Evolutionary conservation across 1,140 invertebrate species (phyloP).

Genomic region (Papilio xuthus): DNA sequence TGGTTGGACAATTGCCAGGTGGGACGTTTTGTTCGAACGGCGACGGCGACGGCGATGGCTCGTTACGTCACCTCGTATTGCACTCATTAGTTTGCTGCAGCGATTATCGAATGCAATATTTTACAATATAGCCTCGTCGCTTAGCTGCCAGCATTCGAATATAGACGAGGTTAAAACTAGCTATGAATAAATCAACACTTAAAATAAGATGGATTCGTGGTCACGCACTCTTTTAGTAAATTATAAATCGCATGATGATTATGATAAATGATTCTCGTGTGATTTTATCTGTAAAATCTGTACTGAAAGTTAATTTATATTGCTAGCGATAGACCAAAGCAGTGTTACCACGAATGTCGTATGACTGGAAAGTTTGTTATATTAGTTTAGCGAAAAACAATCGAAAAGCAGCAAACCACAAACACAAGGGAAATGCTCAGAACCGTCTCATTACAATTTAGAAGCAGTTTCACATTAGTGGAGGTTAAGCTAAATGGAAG

Average conservation of each 20-base stretch:
- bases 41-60: not conserved
- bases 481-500: not conserved
- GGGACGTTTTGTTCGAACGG: constrained; percentile 18
- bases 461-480: not conserved
- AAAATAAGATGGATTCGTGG: too few relatives aligned
- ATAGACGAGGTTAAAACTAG: not conserved
- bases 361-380: not conserved
- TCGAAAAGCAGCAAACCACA: not conserved
- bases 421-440: not conserved
- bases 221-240: too few relatives aligned
- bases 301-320: not conserved
- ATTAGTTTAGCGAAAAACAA: constrained; percentile 14
- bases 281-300: not conserved
- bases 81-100: constrained; percentile 16
- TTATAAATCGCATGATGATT: too few relatives aligned
- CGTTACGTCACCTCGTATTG: constrained; percentile 12
- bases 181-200: too few relatives aligned
- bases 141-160: not conserved
- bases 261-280: too few relatives aligned
- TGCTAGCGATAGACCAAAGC: not conserved
- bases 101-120: constrained; percentile 21
- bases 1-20: constrained; percentile 23
- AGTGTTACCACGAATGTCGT: not conserved
- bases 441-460: constrained; percentile 12
- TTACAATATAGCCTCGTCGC: not conserved